Base-by-base conservation (phyloP, 2,888 invertebrate species). In the Willowsia nigromaculata region DNA sequence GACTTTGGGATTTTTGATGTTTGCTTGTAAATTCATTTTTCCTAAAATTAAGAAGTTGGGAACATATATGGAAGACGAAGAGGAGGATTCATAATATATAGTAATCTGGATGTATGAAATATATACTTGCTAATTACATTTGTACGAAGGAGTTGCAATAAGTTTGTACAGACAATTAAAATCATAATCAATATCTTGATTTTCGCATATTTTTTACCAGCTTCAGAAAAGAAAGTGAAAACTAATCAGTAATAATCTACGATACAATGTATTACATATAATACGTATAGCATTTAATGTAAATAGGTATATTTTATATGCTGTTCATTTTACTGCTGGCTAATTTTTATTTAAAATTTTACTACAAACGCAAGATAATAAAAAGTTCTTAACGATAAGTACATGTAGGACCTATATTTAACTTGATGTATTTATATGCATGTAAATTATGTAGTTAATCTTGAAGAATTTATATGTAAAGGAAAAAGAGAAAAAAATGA, bases 101-200 rank as follows among this genome's bases (percentile, higher is more conserved):
- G 33, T 11, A 37, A n/a, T 18, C 68, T 33, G n/a, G n/a, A n/a
- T 68, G 68, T 68, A 59, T 27, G 11, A 25, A 25, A 59, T 13
- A 59, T 27, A 59, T 59, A 27, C 59, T 59, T 27, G 59, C 59
- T 59, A 15, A 59, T 6, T 18, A 33, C 33, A 65, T 65, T 59
- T 65, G 62, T 65, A 65, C 62, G 33, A 65, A 65, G n/a, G 15
- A 33, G n/a, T 33, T 65, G 62, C 62, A 65, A 65, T 65, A 65
- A 33, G 62, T 65, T 65, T 65, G 62, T 65, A 65, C 30, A 65
- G 62, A 65, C n/a, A 65, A 33, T 59, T 25, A 22, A 59, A 59
- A 50, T 50, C 50, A 4, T 59, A 13, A 59, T 65, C n/a, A 33
- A 3, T 33, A 1, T 33, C 15, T 65, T 65, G 18, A 65, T 65